Evolutionary conservation across 1,140 invertebrate genomes (phyloP).

Genomic region (Luehdorfia chinensis): DNA sequence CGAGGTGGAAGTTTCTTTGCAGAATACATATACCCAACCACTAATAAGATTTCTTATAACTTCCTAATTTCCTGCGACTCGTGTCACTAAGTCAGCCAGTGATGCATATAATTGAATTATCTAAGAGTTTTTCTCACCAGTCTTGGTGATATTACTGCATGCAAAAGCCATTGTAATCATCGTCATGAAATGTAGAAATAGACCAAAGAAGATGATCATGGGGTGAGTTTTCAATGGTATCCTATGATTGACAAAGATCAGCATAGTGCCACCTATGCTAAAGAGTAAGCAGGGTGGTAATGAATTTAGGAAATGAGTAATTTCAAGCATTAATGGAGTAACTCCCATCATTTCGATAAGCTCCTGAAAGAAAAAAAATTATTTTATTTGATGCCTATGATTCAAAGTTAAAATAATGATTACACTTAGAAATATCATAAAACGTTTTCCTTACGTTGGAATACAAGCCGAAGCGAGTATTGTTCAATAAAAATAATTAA

Average conservation of each 20-base stretch:
- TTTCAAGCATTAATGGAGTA: neutral
- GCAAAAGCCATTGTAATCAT: constrained; percentile 1
- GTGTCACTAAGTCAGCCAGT: too few species aligned
- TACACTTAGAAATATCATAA: too few species aligned
- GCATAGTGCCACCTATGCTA: neutral
- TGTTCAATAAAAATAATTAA: too few species aligned
- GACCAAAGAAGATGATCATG: neutral
- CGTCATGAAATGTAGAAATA: constrained; percentile 1
- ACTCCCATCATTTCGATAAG: neutral
- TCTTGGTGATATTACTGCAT: constrained; percentile 2
- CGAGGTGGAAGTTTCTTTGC: too few species aligned
- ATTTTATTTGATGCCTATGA: too few species aligned
- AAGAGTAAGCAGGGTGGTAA: neutral
- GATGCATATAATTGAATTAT: too few species aligned
- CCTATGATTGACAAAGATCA: neutral
- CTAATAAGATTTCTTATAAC: too few species aligned
- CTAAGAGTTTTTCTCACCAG: constrained; percentile 2
- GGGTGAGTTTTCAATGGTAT: neutral
- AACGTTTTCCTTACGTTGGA: too few species aligned
- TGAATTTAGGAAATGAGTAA: constrained; percentile 3
- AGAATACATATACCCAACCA: too few species aligned
- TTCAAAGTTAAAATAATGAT: too few species aligned
- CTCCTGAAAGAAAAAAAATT: neutral
- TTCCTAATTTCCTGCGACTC: too few species aligned
- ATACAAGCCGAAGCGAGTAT: too few species aligned